These are phyloP conservation scores for Shinisaurus crocodilurus DNA, from an alignment of 2,113 vertebrate genomes.

Conservation along the genomic window DNA sequence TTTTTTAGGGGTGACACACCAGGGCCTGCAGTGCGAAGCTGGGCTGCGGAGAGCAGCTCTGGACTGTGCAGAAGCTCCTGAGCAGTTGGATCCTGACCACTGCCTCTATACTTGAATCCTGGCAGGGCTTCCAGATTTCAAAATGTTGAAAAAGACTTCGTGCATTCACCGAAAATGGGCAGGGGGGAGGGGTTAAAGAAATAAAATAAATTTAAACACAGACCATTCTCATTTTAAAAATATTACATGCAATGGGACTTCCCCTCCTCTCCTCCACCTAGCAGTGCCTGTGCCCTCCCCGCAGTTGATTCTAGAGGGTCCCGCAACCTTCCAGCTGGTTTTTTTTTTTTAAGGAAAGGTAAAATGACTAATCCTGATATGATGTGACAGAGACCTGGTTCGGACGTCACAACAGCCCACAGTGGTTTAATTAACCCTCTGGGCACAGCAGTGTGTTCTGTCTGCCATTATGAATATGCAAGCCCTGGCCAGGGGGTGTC, in stretches of 20 bases:
- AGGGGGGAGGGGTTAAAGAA: not conserved
- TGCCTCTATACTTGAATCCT: not conserved
- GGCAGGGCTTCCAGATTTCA: not conserved
- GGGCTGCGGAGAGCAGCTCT: not conserved
- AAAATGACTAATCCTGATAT: not conserved
- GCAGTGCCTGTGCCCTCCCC: no score
- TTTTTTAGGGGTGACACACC: not conserved
- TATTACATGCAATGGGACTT: no score
- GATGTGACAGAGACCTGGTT: not conserved
- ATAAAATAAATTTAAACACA: not conserved
- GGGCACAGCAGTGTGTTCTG: no score
- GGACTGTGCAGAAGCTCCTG: not conserved
- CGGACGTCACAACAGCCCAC: no score
- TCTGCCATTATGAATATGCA: no score
- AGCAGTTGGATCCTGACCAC: not conserved
- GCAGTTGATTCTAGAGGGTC: no score
- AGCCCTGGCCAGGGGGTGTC: no score
- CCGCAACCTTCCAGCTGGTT: no score
- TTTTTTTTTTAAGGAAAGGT: not conserved
- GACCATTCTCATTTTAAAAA: not conserved
- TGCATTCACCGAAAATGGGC: not conserved
- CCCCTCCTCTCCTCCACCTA: no score
- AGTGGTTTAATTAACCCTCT: no score
- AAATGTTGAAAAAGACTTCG: not conserved
- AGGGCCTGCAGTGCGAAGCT: not conserved